phyloP scores from a whole-genome alignment of 23 tunicate genomes.

The Ascidia mentula region DNA sequence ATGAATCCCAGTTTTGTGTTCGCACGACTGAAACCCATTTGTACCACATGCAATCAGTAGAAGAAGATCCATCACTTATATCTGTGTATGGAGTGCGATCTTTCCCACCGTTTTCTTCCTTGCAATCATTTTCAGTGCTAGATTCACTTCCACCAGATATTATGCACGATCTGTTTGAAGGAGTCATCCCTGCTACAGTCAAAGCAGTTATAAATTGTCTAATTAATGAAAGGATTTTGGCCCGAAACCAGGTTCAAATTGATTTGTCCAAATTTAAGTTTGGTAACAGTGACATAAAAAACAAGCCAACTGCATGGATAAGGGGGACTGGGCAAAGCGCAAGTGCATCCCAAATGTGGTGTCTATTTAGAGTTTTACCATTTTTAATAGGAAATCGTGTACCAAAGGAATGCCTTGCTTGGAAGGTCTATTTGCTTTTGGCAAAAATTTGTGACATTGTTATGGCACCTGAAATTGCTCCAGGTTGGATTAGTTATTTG shows the following conservation, averaged over 20 bases:
- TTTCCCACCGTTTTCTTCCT: too few species aligned
- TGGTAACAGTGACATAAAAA: slow-evolving; percentile 8
- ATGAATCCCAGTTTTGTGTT: too few species aligned
- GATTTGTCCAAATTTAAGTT: too few species aligned
- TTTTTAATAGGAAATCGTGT: not conserved
- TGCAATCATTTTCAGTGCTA: not conserved
- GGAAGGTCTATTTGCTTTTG: slow-evolving; percentile 11
- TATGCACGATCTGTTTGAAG: not conserved
- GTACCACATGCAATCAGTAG: too few species aligned
- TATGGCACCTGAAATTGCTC: slow-evolving; percentile 7
- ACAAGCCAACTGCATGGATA: slow-evolving; percentile 19
- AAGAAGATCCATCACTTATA: too few species aligned
- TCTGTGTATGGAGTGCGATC: too few species aligned
- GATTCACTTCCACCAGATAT: not conserved
- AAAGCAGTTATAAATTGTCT: not conserved
- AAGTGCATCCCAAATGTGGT: slow-evolving; percentile 15
- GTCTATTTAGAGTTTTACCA: slow-evolving; percentile 14
- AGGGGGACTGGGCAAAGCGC: not conserved
- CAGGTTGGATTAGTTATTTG: slow-evolving; percentile 8
- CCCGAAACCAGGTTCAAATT: too few species aligned
- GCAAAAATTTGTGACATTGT: slow-evolving; percentile 31
- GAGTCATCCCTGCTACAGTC: not conserved
- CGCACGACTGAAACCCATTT: too few species aligned
- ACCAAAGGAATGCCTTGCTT: not conserved
- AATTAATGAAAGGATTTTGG: not conserved